Evolutionary conservation across 2,888 invertebrate species (phyloP).

Genomic region (Noctua pronuba): DNA sequence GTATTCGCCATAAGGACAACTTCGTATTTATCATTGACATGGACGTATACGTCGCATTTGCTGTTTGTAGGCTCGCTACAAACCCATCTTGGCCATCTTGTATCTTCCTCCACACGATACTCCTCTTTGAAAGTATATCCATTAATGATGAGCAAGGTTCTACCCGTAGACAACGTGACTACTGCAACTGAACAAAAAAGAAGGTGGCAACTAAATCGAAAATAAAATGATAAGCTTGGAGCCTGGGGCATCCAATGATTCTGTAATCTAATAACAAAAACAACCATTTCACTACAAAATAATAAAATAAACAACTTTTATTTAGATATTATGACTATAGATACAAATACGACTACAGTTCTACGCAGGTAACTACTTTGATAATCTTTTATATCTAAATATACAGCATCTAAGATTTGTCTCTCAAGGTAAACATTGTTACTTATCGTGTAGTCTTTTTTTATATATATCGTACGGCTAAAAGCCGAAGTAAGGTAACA

Average conservation of each 20-base stretch:
- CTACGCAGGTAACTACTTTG: conserved; percentile 9
- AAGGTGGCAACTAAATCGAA: conserved; percentile 47
- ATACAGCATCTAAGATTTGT: not conserved
- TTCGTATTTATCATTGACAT: conserved; percentile 82
- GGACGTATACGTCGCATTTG: conserved; percentile 80
- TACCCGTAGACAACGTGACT: conserved; percentile 80
- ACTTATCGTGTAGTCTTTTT: not conserved
- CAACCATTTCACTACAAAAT: not conserved
- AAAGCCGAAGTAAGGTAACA: too few relatives aligned
- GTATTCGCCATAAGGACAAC: conserved; percentile 76
- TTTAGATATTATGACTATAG: not conserved
- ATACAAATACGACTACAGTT: conserved; percentile 9
- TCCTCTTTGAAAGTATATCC: conserved; percentile 83
- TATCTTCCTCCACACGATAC: conserved; percentile 70
- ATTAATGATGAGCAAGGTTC: conserved; percentile 80
- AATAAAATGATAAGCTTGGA: conserved; percentile 33
- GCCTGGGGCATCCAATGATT: conserved; percentile 10
- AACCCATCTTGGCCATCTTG: conserved; percentile 75
- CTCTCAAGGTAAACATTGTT: not conserved
- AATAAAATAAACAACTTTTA: not conserved
- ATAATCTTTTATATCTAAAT: not conserved
- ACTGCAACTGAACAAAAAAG: conserved; percentile 80
- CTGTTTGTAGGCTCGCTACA: conserved; percentile 78
- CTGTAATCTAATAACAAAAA: conserved; percentile 2
- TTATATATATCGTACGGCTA: too few relatives aligned